Percentiles rank a stretch among this genome's conserved stretches.
phyloP scores from a whole-genome alignment of 2,888 invertebrate species.

The Chaitophorus viminalis region DNA sequence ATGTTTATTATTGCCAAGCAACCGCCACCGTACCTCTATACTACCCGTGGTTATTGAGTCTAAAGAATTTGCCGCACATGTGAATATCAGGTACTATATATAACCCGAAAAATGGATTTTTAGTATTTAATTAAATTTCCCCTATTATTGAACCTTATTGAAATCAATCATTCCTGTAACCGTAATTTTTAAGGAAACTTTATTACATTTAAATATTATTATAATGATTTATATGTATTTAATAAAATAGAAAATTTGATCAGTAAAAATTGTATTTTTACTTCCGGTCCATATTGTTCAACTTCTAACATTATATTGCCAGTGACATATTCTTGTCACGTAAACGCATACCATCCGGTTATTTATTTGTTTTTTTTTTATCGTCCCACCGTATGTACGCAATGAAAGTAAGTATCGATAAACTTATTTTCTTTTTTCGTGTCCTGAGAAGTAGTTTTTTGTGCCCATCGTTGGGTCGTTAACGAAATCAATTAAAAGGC shows the following conservation, averaged over 20 bases:
- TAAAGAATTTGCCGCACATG: conserved; percentile 20
- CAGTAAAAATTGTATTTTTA: conserved; percentile 20
- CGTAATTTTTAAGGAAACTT: conserved; percentile 37
- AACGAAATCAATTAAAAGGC: conserved; percentile 52
- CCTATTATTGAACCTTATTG: neutral
- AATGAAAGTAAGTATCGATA: conserved; percentile 28
- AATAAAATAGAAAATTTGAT: conserved; percentile 21
- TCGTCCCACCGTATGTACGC: conserved; percentile 10
- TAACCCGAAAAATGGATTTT: conserved; percentile 12
- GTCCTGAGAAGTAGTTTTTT: conserved; percentile 20
- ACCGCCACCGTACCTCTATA: neutral
- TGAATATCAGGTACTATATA: neutral
- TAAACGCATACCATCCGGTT: conserved; percentile 55
- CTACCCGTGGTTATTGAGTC: conserved; percentile 21
- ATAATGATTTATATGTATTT: neutral
- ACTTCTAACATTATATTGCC: conserved; percentile 23
- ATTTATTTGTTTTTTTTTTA: conserved; percentile 46
- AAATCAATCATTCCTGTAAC: neutral
- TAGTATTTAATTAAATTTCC: neutral
- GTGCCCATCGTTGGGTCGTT: neutral
- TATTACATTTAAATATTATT: conserved; percentile 26
- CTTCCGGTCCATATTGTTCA: conserved; percentile 34
- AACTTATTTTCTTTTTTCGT: conserved; percentile 4
- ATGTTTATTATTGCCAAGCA: conserved; percentile 47
- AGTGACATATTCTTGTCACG: conserved; percentile 51